Evolutionary conservation across 2,888 invertebrate genomes (phyloP), one percentile per base, ranked within the genome.

Genomic region (Drosophila yooni): DNA sequence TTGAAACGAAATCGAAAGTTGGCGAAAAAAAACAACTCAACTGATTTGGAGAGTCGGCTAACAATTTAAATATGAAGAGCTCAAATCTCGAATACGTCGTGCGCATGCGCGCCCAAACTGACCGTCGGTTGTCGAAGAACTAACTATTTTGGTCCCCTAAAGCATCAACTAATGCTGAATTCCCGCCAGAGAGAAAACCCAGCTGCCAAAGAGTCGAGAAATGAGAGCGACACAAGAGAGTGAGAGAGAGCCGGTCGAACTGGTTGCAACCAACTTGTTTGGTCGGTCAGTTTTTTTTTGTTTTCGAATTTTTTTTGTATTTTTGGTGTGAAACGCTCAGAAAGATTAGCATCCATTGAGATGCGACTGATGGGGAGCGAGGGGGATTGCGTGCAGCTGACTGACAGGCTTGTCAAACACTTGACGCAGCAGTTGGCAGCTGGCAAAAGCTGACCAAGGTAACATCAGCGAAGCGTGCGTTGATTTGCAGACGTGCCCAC

Each of bases 51-150:
- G 48, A 67, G 66, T 31, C 50, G 54, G 33, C 56, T 31, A 61
- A 61, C 56, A 56, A 56, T 62, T 18, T n/a, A 21, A 11, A 13
- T 58, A 18, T 58, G n/a, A 61, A 31, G 34, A 56, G 34, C 36
- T 25, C 38, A 70, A 62, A 62, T 54, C 69, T 33, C 51, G 25
- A 43, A 76, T 58, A 77, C 65, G 64, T 71, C 67, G 77, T 88
- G 91, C 91, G 92, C 92, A 91, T 91, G 92, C 92, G 92, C 91
- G 92, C 91, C 91, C 91, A 90, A 91, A 92, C 89, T 92, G 92
- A 92, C 92, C 92, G 92, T 84, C 84, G 84, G 79, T 83, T 91
- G 87, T 84, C 82, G 92, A 92, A 92, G 92, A 92, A 92, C 92
- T 92, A 91, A 92, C 76, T 77, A 76, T 79, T 86, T 88, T 70